Percentiles rank a stretch among this genome's conserved stretches.
phyloP scores from a whole-genome alignment of 1,140 invertebrate species.

The Papilio aristodemus region DNA sequence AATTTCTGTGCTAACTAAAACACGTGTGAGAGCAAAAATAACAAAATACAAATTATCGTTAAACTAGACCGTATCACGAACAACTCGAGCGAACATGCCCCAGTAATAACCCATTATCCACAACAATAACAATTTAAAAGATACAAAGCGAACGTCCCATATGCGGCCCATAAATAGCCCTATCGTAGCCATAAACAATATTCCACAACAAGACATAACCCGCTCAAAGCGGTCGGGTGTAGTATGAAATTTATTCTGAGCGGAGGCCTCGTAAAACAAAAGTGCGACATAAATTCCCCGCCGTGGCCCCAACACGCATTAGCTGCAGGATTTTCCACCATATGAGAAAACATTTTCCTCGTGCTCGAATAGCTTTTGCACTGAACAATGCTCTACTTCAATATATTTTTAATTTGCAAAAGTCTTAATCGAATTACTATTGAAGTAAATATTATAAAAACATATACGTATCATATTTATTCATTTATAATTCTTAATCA shows the following conservation, averaged over 20 bases:
- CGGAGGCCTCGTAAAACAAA: slow-evolving; percentile 64
- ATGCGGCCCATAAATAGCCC: slow-evolving; percentile 41
- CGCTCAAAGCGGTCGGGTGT: slow-evolving; percentile 36
- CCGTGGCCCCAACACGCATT: slow-evolving; percentile 59
- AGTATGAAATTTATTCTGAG: slow-evolving; percentile 62
- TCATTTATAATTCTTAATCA: too few species aligned
- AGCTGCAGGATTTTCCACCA: slow-evolving; percentile 65
- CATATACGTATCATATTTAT: too few species aligned
- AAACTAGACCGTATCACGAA: slow-evolving; percentile 25
- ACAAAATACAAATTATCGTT: slow-evolving; percentile 4
- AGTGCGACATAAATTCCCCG: slow-evolving; percentile 64
- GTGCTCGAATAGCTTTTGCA: slow-evolving; percentile 43
- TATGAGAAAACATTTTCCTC: slow-evolving; percentile 74
- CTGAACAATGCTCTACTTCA: slow-evolving; percentile 53
- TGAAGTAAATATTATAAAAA: too few species aligned
- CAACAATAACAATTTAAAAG: slow-evolving; percentile 32
- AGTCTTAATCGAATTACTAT: background rate
- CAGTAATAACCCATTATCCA: slow-evolving; percentile 21
- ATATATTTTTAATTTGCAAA: slow-evolving; percentile 25
- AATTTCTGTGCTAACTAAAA: too few species aligned
- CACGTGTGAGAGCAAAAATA: too few species aligned
- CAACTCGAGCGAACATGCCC: slow-evolving; percentile 27
- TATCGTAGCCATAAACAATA: slow-evolving; percentile 46
- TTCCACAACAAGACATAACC: slow-evolving; percentile 32
- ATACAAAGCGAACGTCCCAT: slow-evolving; percentile 39